These are phyloP conservation scores for Strongylocentrotus purpuratus DNA, from an alignment of 35 echinoderm and acorn worm species.

Conservation along the genomic window DNA sequence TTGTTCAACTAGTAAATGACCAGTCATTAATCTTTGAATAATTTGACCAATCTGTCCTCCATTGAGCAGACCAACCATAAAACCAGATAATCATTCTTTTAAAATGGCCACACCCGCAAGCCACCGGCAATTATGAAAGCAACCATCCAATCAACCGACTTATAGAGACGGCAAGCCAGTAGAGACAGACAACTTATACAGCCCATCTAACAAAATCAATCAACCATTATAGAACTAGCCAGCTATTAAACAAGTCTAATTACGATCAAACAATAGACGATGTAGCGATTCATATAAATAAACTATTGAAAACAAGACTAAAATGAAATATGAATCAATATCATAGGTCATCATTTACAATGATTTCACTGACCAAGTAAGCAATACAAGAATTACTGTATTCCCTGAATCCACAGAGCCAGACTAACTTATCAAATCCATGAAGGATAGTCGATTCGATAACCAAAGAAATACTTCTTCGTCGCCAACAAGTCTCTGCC, in stretches of 20 bases:
- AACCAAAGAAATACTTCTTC: neutral
- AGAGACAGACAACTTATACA: neutral
- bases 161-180: neutral
- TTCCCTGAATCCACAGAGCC: neutral
- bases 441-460: neutral
- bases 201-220: neutral
- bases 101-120: neutral
- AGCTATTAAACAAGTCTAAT: neutral
- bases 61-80: neutral
- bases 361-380: neutral
- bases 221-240: neutral
- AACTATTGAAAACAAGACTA: neutral
- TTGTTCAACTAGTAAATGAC: neutral
- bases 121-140: neutral
- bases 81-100: slow-evolving; percentile 2
- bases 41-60: slow-evolving; percentile 2
- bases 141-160: neutral
- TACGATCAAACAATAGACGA: neutral
- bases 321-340: neutral
- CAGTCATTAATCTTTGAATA: neutral
- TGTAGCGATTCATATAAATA: neutral
- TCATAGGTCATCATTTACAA: neutral
- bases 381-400: neutral
- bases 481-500: too few species aligned
- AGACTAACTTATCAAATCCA: neutral